These are phyloP conservation scores for Cebus imitator DNA, from an alignment of 2,113 vertebrate species.

Conservation along the genomic window DNA sequence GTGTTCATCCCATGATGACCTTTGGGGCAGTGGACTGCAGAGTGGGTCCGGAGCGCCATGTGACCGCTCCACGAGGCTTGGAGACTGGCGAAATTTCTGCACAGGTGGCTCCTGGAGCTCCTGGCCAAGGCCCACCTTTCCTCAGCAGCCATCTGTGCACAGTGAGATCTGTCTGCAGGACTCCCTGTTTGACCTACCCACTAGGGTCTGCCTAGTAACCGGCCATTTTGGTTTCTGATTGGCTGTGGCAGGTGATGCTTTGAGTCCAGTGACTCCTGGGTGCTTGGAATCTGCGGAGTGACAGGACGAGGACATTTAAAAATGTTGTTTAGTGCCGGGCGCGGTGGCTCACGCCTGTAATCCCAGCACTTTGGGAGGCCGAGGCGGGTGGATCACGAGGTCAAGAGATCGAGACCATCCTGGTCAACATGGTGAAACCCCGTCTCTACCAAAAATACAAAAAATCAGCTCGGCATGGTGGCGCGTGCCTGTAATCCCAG, in stretches of 20 bases:
- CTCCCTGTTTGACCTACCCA: background rate
- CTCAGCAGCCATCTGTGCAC: too few relatives aligned
- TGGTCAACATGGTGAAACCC: too few relatives aligned
- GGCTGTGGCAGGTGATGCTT: too few relatives aligned
- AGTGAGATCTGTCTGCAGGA: background rate
- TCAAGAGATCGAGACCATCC: too few relatives aligned
- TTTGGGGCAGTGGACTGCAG: too few relatives aligned
- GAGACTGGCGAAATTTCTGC: background rate
- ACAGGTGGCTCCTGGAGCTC: background rate
- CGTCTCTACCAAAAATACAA: too few relatives aligned
- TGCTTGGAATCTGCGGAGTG: background rate
- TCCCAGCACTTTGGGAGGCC: too few relatives aligned
- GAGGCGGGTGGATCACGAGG: too few relatives aligned
- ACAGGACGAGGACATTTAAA: background rate
- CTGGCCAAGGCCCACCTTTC: background rate
- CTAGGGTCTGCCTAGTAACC: background rate
- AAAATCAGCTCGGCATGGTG: too few relatives aligned
- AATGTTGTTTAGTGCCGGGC: background rate
- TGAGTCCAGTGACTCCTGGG: background rate
- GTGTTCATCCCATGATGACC: background rate
- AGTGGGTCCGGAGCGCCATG: background rate
- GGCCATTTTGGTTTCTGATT: background rate
- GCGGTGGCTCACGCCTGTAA: too few relatives aligned
- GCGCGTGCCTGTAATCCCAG: too few relatives aligned
- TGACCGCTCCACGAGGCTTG: background rate